Evolutionary conservation across 1,140 invertebrate species (phyloP).

Genomic region (Matsumurasca onukii): DNA sequence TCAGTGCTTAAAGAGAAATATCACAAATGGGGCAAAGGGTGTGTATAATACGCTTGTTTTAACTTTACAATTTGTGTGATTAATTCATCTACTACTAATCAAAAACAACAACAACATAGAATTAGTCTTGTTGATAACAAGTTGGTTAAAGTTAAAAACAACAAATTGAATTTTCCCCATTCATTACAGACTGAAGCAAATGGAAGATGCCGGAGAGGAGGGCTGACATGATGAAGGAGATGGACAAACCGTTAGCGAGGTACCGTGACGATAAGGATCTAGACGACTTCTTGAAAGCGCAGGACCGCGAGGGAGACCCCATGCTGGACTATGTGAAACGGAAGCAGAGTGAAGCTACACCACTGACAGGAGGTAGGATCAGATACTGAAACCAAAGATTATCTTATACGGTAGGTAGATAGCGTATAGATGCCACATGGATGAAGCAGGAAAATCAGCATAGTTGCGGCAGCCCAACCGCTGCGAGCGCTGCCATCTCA

Average conservation of each 20-base stretch:
- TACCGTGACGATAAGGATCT: constrained; percentile 88
- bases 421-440: no score
- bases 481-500: background rate
- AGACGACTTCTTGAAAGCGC: constrained; percentile 69
- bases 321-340: constrained; percentile 87
- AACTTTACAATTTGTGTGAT: no score
- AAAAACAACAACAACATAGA: no score
- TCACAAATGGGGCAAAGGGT: constrained; percentile 87
- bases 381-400: background rate
- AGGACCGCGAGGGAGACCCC: constrained; percentile 85
- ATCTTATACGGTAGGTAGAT: background rate
- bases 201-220: constrained; percentile 67
- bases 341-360: constrained; percentile 61
- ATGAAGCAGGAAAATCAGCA: no score
- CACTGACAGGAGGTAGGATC: constrained; percentile 23
- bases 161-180: no score
- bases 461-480: background rate
- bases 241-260: constrained; percentile 86
- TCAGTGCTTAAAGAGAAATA: constrained; percentile 76
- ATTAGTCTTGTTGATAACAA: no score
- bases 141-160: no score
- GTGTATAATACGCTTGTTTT: constrained; percentile 44
- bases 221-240: constrained; percentile 76
- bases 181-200: constrained; percentile 73
- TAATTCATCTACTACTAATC: no score